These are phyloP conservation scores for Andrena bicolor DNA, from an alignment of 2,888 invertebrate species.

Conservation along the genomic window DNA sequence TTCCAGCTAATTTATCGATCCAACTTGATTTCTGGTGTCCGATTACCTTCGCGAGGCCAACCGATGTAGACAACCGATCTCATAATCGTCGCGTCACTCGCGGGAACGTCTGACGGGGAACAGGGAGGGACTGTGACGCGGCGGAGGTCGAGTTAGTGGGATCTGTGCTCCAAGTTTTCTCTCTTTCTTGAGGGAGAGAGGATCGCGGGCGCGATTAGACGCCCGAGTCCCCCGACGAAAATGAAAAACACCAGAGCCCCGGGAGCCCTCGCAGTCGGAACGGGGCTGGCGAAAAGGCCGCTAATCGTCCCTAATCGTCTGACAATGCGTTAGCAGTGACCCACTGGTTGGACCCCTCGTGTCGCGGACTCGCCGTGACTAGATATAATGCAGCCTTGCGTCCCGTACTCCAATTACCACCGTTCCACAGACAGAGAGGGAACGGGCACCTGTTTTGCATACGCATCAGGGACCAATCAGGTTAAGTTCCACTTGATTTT, in stretches of 20 bases:
- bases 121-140: background rate
- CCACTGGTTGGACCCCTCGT: constrained; percentile 79
- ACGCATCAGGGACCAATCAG: constrained; percentile 81
- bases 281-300: constrained; percentile 69
- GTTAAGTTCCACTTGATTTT: constrained; percentile 79
- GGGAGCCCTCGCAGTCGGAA: constrained; percentile 57
- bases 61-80: constrained; percentile 15
- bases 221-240: constrained; percentile 19
- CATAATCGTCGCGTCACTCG: constrained; percentile 9
- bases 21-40: constrained; percentile 20
- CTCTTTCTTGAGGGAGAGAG: background rate
- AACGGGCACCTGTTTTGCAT: constrained; percentile 82
- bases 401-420: constrained; percentile 82
- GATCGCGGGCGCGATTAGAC: too few species aligned
- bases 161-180: background rate
- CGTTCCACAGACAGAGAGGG: constrained; percentile 71
- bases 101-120: background rate
- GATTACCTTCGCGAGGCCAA: constrained; percentile 31
- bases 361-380: constrained; percentile 71
- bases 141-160: background rate
- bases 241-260: constrained; percentile 15
- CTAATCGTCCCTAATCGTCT: constrained; percentile 81
- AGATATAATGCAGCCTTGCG: constrained; percentile 81
- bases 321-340: constrained; percentile 84
- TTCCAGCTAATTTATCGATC: constrained; percentile 26